Evolutionary conservation across 2,113 vertebrate species (phyloP).

Genomic region (Rhegmatorhina hoffmannsi): DNA sequence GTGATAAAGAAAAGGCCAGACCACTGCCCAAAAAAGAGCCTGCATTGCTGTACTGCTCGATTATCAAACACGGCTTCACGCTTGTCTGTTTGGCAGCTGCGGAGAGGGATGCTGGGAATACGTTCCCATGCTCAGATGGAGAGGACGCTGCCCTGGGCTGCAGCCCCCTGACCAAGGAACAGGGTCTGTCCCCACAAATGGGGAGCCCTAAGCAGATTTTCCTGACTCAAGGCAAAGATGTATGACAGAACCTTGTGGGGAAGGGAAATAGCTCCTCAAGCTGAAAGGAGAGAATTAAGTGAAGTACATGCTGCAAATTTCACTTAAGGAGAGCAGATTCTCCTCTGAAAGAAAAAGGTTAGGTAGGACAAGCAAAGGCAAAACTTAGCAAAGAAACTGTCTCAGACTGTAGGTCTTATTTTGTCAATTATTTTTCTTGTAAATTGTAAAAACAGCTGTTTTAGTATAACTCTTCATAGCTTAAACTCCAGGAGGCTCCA

Average conservation of each 20-base stretch:
- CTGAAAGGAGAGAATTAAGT: background rate
- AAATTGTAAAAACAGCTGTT: background rate
- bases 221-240: background rate
- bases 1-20: background rate
- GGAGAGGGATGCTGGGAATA: background rate
- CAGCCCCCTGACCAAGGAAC: background rate
- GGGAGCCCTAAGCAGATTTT: background rate
- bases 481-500: slow-evolving; percentile 21
- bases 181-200: background rate
- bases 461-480: slow-evolving; percentile 46
- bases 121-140: background rate
- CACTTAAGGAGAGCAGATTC: background rate
- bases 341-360: slow-evolving; percentile 16
- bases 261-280: background rate
- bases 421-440: slow-evolving; percentile 27
- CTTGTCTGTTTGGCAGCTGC: background rate
- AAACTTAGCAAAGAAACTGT: slow-evolving; percentile 16
- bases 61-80: background rate
- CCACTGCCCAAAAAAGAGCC: background rate
- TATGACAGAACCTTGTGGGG: background rate
- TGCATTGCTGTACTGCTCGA: background rate
- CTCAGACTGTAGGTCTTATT: slow-evolving; percentile 1
- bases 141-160: background rate
- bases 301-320: background rate
- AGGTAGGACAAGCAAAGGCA: background rate